These are phyloP conservation scores for Amblyjoppa fuscipennis DNA, from an alignment of 2,888 invertebrate genomes.

Conservation along the genomic window DNA sequence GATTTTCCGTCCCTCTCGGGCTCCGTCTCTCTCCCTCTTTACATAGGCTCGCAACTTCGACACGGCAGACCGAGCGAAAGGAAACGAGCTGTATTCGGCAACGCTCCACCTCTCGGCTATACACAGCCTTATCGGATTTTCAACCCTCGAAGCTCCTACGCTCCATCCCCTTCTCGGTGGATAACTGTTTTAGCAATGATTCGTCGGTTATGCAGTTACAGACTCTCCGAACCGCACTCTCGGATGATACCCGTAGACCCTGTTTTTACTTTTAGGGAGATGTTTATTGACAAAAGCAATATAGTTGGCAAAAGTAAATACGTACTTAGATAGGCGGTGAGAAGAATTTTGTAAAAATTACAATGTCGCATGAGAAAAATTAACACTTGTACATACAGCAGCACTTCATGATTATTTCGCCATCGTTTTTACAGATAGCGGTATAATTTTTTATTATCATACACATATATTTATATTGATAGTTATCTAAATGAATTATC, in stretches of 20 bases:
- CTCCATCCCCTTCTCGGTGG: neutral
- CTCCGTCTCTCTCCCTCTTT: neutral
- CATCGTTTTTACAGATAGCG: too few relatives aligned
- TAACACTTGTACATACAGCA: too few relatives aligned
- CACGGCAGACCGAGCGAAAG: neutral
- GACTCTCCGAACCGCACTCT: neutral
- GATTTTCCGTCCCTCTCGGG: neutral
- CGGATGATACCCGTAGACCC: neutral
- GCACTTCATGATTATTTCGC: too few relatives aligned
- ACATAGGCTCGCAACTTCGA: constrained; percentile 7
- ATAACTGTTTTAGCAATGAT: constrained; percentile 14
- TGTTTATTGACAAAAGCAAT: neutral
- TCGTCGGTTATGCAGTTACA: neutral
- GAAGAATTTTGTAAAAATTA: too few relatives aligned
- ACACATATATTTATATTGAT: too few relatives aligned
- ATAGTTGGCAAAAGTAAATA: too few relatives aligned
- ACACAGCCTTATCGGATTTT: constrained; percentile 11
- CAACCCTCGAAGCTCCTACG: neutral
- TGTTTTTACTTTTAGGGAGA: neutral
- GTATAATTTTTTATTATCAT: too few relatives aligned
- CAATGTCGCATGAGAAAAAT: too few relatives aligned
- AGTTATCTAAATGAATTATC: too few relatives aligned
- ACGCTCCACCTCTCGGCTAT: neutral
- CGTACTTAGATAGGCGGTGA: too few relatives aligned
- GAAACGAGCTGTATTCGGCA: constrained; percentile 12